phyloP scores from a whole-genome alignment of 2,797 vertebrate genomes.

The Pelobates cultripes region DNA sequence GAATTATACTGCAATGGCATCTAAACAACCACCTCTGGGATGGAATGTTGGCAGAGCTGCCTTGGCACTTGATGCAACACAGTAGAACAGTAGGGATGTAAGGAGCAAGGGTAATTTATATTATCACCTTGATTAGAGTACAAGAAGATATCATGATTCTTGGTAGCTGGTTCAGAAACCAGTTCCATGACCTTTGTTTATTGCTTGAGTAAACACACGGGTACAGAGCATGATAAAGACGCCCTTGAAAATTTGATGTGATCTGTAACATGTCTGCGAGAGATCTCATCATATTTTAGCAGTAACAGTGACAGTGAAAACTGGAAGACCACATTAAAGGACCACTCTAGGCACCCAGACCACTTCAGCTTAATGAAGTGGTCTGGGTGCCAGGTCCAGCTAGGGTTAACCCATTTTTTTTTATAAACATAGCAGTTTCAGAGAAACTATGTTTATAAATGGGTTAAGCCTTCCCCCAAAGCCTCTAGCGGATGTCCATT shows the following conservation, averaged over 20 bases:
- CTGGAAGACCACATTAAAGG: not conserved
- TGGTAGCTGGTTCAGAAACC: not conserved
- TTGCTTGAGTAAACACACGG: not conserved
- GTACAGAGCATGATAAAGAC: not conserved
- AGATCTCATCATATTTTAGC: not conserved
- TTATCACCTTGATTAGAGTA: not conserved
- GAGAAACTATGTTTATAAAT: too few relatives aligned
- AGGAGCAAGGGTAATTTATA: constrained; percentile 1
- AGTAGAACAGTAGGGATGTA: not conserved
- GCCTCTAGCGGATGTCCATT: too few relatives aligned
- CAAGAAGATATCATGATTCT: not conserved
- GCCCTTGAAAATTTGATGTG: not conserved
- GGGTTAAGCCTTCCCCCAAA: too few relatives aligned
- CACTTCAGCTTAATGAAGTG: too few relatives aligned
- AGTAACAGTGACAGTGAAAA: not conserved
- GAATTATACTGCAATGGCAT: constrained; percentile 22
- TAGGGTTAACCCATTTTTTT: too few relatives aligned
- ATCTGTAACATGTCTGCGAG: not conserved
- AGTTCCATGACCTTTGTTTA: not conserved
- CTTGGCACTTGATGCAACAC: constrained; percentile 1
- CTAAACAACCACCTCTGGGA: constrained; percentile 1
- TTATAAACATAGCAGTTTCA: too few relatives aligned
- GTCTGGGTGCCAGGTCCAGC: too few relatives aligned
- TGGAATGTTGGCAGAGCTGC: constrained; percentile 32
- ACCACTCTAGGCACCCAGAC: too few relatives aligned